phyloP scores from a whole-genome alignment of 1,140 invertebrate genomes.

The Caerostris darwini region DNA sequence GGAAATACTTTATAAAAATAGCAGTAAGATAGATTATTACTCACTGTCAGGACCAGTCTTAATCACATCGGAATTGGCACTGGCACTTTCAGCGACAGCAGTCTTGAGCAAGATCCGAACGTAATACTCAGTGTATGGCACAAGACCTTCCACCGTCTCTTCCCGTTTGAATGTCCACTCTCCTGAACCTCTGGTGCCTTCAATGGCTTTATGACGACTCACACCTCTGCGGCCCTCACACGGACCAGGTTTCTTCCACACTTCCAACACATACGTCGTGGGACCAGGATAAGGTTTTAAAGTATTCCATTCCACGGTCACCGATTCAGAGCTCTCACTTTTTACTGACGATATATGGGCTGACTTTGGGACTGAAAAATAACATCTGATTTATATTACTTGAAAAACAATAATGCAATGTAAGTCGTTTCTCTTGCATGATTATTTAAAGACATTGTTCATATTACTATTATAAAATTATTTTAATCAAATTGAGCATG shows the following conservation, averaged over 20 bases:
- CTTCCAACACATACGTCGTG: neutral
- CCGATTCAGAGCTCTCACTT: neutral
- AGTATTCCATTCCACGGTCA: neutral
- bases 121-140: conserved; percentile 7
- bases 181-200: neutral
- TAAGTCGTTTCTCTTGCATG: no score
- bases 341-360: neutral
- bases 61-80: neutral
- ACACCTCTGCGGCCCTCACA: neutral
- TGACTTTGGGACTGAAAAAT: conserved; percentile 7
- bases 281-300: conserved; percentile 33
- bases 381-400: neutral
- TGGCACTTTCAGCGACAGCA: neutral
- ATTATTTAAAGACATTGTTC: no score
- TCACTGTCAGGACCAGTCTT: conserved; percentile 37
- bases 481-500: no score
- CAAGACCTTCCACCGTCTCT: neutral
- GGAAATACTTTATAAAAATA: no score
- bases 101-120: neutral
- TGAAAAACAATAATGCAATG: neutral
- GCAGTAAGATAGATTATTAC: no score
- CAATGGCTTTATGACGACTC: neutral
- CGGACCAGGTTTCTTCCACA: neutral
- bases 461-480: no score
- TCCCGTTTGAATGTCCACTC: neutral